Conservation (phyloP, 35 echinoderm and acorn worm genomes). For the Ptychodera flava region DNA sequence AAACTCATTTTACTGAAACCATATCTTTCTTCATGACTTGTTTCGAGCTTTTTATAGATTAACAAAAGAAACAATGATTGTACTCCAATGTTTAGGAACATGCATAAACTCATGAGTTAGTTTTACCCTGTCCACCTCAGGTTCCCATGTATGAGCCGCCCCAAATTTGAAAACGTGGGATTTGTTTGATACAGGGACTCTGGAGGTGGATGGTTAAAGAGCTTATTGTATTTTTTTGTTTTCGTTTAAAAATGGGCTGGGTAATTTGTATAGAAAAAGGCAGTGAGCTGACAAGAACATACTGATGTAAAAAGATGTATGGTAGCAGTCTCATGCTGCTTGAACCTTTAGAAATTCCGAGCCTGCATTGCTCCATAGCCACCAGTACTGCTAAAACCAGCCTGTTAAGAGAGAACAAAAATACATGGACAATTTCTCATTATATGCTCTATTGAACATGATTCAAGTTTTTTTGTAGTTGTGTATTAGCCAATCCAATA, state of each 20-base stretch:
- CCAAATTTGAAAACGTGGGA: no score
- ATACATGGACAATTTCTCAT: neutral
- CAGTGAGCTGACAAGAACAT: neutral
- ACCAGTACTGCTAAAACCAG: neutral
- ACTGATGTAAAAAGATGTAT: neutral
- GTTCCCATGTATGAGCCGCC: no score
- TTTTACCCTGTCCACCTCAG: no score
- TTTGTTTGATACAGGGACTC: no score
- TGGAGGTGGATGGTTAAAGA: no score
- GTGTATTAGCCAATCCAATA: no score
- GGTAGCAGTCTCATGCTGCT: no score
- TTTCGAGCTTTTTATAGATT: no score
- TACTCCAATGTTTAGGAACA: neutral
- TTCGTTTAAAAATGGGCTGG: neutral
- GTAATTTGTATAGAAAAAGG: neutral
- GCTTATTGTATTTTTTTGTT: neutral
- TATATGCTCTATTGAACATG: no score
- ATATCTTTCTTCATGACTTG: no score
- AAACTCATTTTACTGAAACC: neutral
- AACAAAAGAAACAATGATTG: neutral
- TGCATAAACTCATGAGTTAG: constrained; percentile 1
- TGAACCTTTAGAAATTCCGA: neutral
- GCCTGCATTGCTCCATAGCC: neutral
- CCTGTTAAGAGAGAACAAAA: neutral
- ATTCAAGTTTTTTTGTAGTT: no score